Conservation (phyloP, 2,888 invertebrate species). For the Diarsia brunnea region DNA sequence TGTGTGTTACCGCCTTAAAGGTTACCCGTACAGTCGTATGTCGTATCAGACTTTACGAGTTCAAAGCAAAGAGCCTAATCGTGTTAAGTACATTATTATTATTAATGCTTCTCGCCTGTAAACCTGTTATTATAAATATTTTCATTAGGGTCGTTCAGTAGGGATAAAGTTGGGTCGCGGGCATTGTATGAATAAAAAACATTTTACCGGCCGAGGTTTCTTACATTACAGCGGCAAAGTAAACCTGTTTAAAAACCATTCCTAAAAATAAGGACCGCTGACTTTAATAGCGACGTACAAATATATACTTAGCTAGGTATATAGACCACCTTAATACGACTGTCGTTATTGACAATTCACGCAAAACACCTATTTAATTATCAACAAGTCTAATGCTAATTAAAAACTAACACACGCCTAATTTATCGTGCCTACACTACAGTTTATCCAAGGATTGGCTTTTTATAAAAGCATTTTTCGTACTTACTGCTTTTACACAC, state of each 20-base stretch:
- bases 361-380: conserved; percentile 20
- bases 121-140: conserved; percentile 42
- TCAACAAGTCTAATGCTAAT: conserved; percentile 43
- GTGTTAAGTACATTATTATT: conserved; percentile 46
- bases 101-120: conserved; percentile 30
- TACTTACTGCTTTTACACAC: conserved; percentile 35
- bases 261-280: conserved; percentile 7
- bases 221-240: conserved; percentile 44
- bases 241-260: conserved; percentile 27
- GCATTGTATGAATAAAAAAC: conserved; percentile 37
- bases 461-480: conserved; percentile 22
- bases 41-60: conserved; percentile 28
- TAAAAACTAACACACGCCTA: conserved; percentile 43
- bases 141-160: conserved; percentile 24
- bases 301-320: conserved; percentile 5
- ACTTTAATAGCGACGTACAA: conserved; percentile 27
- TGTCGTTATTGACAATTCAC: conserved; percentile 20
- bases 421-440: conserved; percentile 20
- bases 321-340: background rate
- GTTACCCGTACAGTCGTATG: background rate
- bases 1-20: conserved; percentile 18
- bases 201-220: conserved; percentile 19
- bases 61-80: conserved; percentile 56
- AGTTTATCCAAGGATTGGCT: conserved; percentile 24
- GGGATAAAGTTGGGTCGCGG: conserved; percentile 11